These are phyloP conservation scores for Callosobruchus maculatus DNA, from an alignment of 2,888 invertebrate genomes.

Conservation along the genomic window DNA sequence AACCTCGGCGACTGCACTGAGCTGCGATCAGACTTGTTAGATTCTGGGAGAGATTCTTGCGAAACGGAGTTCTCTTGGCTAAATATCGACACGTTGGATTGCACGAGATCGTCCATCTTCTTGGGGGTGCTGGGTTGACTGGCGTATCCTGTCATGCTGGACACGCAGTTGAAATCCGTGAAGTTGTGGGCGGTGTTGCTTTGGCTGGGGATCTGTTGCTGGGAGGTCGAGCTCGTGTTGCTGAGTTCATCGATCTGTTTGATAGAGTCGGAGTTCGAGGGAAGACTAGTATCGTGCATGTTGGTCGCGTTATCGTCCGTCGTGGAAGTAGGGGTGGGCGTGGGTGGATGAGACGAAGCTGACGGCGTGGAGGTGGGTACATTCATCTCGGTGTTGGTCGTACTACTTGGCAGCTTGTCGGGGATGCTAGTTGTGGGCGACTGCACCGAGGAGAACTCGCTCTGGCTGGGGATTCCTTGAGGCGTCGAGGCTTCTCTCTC, in stretches of 20 bases:
- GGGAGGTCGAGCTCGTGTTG: slow-evolving; percentile 41
- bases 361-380: slow-evolving; percentile 35
- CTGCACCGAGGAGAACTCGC: slow-evolving; percentile 37
- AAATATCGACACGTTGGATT: slow-evolving; percentile 34
- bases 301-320: slow-evolving; percentile 46
- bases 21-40: slow-evolving; percentile 33
- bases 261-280: slow-evolving; percentile 40
- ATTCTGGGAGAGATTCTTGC: slow-evolving; percentile 40
- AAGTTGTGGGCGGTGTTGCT: slow-evolving; percentile 40
- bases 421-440: slow-evolving; percentile 44
- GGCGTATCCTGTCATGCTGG: slow-evolving; percentile 46
- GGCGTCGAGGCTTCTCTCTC: slow-evolving; percentile 30
- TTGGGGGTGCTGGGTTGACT: slow-evolving; percentile 33
- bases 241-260: slow-evolving; percentile 41
- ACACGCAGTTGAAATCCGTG: slow-evolving; percentile 46
- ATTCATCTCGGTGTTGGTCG: slow-evolving; percentile 41
- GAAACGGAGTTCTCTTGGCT: slow-evolving; percentile 43
- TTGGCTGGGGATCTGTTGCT: slow-evolving; percentile 50
- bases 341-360: slow-evolving; percentile 46
- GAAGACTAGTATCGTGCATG: slow-evolving; percentile 44
- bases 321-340: slow-evolving; percentile 48
- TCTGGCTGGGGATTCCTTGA: slow-evolving; percentile 31
- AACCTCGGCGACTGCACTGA: slow-evolving; percentile 21
- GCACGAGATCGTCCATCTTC: slow-evolving; percentile 49
- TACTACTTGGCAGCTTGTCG: slow-evolving; percentile 47